A percentile compares a stretch with the other conserved stretches of the same genome.
Conservation (phyloP, 2,888 invertebrate species). For the Chironomus tentans region DNA sequence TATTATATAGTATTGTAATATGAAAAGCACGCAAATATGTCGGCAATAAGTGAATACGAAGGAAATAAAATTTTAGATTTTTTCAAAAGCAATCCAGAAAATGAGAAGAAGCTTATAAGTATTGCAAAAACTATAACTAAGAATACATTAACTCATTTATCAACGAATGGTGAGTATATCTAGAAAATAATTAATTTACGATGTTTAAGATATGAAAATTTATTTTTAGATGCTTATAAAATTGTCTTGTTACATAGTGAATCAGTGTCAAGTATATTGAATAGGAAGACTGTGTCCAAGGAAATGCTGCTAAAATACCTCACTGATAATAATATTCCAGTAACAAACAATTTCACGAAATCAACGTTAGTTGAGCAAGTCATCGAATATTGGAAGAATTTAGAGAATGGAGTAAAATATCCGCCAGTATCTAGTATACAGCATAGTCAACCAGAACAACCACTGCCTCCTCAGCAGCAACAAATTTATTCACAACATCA, state of each 20-base stretch:
- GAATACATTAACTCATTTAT: conserved; percentile 26
- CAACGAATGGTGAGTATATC: background rate
- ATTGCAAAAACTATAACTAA: conserved; percentile 28
- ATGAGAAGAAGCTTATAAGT: conserved; percentile 23
- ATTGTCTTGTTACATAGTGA: conserved; percentile 45
- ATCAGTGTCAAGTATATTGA: conserved; percentile 43
- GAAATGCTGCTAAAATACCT: conserved; percentile 48
- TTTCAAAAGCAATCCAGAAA: conserved; percentile 24
- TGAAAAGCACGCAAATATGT: background rate
- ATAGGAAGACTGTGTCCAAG: conserved; percentile 46
- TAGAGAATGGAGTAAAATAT: conserved; percentile 18
- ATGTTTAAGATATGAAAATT: background rate
- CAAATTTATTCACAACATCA: conserved; percentile 13
- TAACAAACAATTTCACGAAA: conserved; percentile 44
- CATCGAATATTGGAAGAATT: conserved; percentile 41
- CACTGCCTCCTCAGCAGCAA: background rate
- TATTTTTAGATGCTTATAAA: conserved; percentile 46
- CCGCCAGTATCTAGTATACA: background rate
- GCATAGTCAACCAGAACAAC: background rate
- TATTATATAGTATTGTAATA: too few species aligned
- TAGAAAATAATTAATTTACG: background rate
- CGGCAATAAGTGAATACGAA: conserved; percentile 21
- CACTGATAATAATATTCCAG: conserved; percentile 42
- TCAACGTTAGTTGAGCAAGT: conserved; percentile 43
- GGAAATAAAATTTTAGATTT: conserved; percentile 23